Evolutionary conservation across 23 tunicate species (phyloP).

Genomic region (Ascidia mentula): DNA sequence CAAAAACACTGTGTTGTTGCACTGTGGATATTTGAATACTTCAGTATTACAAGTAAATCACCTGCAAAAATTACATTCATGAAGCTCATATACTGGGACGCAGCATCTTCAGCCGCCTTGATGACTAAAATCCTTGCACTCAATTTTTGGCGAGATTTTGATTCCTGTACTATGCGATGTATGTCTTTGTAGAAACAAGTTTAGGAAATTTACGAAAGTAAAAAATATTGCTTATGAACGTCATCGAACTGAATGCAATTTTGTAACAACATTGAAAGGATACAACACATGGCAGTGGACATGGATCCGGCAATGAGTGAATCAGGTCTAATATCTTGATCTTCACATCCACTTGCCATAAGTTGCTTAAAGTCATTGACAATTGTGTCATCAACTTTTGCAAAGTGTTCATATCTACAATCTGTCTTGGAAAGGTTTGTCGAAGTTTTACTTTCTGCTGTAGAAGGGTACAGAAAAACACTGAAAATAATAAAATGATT

Average conservation of each 20-base stretch:
- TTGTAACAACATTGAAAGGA: conserved; percentile 28
- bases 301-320: conserved; percentile 93
- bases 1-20: background rate
- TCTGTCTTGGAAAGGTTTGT: background rate
- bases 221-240: background rate
- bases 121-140: conserved; percentile 72
- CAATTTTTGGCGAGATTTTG: conserved; percentile 18
- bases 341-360: conserved; percentile 56
- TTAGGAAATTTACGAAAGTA: background rate
- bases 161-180: conserved; percentile 40
- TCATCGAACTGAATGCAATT: background rate
- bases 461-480: conserved; percentile 54
- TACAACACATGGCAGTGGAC: conserved; percentile 85
- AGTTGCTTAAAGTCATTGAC: conserved; percentile 55
- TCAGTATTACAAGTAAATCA: no score
- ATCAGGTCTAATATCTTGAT: conserved; percentile 72
- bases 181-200: conserved; percentile 46
- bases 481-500: conserved; percentile 19
- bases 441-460: background rate
- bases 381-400: conserved; percentile 57
- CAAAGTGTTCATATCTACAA: conserved; percentile 41
- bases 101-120: conserved; percentile 89
- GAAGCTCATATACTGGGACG: conserved; percentile 92
- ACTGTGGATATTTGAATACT: background rate
- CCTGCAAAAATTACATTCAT: conserved; percentile 96